A percentile compares a stretch with the other conserved stretches of the same genome.
Conservation (phyloP, 2,888 invertebrate genomes). For the Drosophila dives region DNA sequence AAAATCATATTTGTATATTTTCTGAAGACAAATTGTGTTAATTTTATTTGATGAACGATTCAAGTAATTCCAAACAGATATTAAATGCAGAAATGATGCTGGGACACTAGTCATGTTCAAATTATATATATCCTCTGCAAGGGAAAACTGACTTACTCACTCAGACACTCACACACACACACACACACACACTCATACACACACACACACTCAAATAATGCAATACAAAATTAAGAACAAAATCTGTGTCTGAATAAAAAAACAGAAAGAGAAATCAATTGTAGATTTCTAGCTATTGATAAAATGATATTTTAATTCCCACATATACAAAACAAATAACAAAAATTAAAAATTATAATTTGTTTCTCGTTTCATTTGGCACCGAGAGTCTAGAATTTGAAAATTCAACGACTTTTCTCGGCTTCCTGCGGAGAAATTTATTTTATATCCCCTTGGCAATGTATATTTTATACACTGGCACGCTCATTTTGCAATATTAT, state of each 20-base stretch:
- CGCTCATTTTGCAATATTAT: conserved; percentile 42
- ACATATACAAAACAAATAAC: background rate
- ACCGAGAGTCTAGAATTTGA: conserved; percentile 59
- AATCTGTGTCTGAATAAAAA: conserved; percentile 13
- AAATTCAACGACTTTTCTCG: conserved; percentile 54
- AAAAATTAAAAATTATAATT: background rate
- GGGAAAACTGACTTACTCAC: too few species aligned
- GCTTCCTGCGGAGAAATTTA: conserved; percentile 63
- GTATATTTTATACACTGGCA: conserved; percentile 53
- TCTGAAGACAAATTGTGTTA: background rate
- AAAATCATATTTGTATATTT: background rate
- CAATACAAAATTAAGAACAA: conserved; percentile 14
- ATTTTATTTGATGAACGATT: background rate
- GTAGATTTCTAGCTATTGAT: background rate
- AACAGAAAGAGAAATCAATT: conserved; percentile 7
- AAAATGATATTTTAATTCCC: background rate
- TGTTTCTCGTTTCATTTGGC: conserved; percentile 63
- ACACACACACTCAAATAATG: conserved; percentile 1
- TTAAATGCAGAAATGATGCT: background rate
- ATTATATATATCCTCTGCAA: conserved; percentile 17
- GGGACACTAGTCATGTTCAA: background rate
- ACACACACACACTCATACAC: too few species aligned
- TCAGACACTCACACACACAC: too few species aligned
- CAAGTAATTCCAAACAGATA: background rate
- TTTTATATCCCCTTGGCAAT: conserved; percentile 51